Conservation (phyloP, 2,888 invertebrate species). For the Eudemis profundana region DNA sequence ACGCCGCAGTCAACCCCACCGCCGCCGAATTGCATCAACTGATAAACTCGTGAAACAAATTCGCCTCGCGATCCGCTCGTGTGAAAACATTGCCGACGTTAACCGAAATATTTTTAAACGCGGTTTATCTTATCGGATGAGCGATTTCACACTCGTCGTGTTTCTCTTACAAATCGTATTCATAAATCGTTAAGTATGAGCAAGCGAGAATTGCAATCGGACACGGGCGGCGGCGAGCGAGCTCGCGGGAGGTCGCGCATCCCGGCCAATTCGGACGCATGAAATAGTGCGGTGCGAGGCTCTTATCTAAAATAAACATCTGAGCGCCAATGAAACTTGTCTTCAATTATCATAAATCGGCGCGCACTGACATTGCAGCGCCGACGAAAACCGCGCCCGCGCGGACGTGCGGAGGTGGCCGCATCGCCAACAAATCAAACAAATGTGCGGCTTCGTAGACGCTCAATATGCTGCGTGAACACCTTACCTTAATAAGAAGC, state of each 20-base stretch:
- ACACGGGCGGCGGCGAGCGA: conserved; percentile 60
- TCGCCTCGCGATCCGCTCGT: conserved; percentile 50
- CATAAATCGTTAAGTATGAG: conserved; percentile 74
- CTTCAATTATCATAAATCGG: conserved; percentile 86
- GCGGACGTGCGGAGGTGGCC: conserved; percentile 46
- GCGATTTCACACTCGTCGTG: conserved; percentile 70
- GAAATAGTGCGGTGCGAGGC: conserved; percentile 79
- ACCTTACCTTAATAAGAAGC: neutral
- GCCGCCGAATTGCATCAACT: conserved; percentile 44
- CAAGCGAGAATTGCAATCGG: conserved; percentile 73
- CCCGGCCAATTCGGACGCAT: conserved; percentile 78
- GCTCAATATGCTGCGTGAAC: neutral
- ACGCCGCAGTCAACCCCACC: conserved; percentile 51
- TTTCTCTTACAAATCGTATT: conserved; percentile 70
- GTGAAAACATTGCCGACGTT: conserved; percentile 52
- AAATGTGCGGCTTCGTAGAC: conserved; percentile 22
- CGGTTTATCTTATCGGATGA: conserved; percentile 65
- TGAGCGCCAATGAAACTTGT: conserved; percentile 82
- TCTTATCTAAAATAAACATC: conserved; percentile 85
- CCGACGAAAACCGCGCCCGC: conserved; percentile 74
- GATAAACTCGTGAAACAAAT: conserved; percentile 49
- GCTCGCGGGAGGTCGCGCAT: conserved; percentile 79
- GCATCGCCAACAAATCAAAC: conserved; percentile 58
- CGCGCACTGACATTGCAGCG: conserved; percentile 70
- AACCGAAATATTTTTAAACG: conserved; percentile 55